Conservation (phyloP, 2,888 invertebrate genomes). For the Athetis lepigone region DNA sequence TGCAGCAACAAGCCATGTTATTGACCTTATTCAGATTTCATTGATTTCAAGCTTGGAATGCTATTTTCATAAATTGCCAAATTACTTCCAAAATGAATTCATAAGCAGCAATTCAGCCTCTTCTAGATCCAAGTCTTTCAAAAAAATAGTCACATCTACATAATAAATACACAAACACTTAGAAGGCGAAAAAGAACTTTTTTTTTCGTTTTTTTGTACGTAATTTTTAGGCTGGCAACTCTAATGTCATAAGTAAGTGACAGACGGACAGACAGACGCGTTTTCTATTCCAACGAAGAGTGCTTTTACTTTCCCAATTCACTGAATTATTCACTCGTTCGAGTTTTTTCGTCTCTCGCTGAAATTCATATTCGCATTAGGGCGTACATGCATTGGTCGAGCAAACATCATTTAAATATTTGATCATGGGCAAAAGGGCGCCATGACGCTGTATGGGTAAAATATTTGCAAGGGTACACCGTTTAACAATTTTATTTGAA, state of each 20-base stretch:
- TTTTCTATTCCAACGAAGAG: constrained; percentile 70
- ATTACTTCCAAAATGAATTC: too few relatives aligned
- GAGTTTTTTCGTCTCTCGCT: constrained; percentile 69
- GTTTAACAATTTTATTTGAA: constrained; percentile 38
- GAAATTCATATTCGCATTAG: constrained; percentile 69
- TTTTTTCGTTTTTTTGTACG: constrained; percentile 62
- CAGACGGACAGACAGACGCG: constrained; percentile 80
- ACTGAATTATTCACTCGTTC: constrained; percentile 79
- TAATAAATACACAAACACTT: constrained; percentile 47
- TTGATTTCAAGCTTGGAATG: too few relatives aligned
- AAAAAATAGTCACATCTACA: constrained; percentile 12
- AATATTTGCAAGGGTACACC: constrained; percentile 30
- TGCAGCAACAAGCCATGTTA: too few relatives aligned
- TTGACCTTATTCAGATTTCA: too few relatives aligned
- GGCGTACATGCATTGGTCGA: constrained; percentile 47
- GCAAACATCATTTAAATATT: constrained; percentile 49
- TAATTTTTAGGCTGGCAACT: constrained; percentile 67
- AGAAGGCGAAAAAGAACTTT: constrained; percentile 30
- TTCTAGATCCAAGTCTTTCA: not conserved
- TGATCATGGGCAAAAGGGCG: constrained; percentile 38
- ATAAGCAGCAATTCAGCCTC: not conserved
- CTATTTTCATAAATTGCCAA: too few relatives aligned
- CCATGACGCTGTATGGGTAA: constrained; percentile 5
- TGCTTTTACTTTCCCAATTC: constrained; percentile 83
- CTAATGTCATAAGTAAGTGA: constrained; percentile 83